Evolutionary conservation across 2,888 invertebrate species (phyloP).

Genomic region (Leptothorax acervorum): DNA sequence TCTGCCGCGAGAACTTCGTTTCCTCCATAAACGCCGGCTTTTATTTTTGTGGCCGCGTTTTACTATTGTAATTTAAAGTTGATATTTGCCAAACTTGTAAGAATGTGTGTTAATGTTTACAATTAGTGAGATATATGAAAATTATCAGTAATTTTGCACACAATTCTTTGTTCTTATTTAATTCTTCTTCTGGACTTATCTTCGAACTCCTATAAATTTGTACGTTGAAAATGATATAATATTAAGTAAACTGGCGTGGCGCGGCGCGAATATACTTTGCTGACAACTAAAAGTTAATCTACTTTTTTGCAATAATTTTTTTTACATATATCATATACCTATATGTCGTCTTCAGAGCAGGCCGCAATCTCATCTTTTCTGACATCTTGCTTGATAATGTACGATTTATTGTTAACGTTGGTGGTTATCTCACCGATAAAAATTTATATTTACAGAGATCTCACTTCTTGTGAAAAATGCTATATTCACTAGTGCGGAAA

Average conservation of each 20-base stretch:
- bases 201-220: constrained; percentile 11
- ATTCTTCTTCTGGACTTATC: neutral
- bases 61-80: constrained; percentile 29
- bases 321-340: neutral
- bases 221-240: constrained; percentile 13
- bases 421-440: constrained; percentile 2
- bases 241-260: constrained; percentile 12
- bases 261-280: constrained; percentile 17
- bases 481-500: neutral
- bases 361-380: constrained; percentile 37
- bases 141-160: neutral
- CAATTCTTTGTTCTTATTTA: neutral
- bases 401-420: neutral
- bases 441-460: constrained; percentile 41
- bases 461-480: constrained; percentile 11
- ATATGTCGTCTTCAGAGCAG: constrained; percentile 19
- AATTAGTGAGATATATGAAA: neutral
- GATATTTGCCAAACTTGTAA: neutral
- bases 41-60: constrained; percentile 3
- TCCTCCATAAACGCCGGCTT: neutral
- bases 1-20: constrained; percentile 4
- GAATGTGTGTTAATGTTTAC: neutral
- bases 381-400: constrained; percentile 29
- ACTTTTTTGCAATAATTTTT: constrained; percentile 48
- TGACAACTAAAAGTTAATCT: constrained; percentile 31